phyloP scores from a whole-genome alignment of 2,888 invertebrate genomes.

The Cheilosia scutellata region DNA sequence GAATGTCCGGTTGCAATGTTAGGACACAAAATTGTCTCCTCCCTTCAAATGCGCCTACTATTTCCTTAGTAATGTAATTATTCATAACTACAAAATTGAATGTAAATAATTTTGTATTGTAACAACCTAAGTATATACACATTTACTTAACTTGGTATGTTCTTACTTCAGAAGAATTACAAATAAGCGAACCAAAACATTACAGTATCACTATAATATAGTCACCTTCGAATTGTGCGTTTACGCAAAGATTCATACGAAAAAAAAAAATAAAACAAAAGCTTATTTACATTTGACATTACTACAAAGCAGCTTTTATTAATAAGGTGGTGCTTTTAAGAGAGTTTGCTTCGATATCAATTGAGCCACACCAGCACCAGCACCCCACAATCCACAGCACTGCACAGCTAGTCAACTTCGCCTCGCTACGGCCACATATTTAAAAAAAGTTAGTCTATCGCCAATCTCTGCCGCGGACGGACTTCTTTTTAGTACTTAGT shows the following conservation, averaged over 20 bases:
- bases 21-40: too few relatives aligned
- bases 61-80: too few relatives aligned
- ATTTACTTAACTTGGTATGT: too few relatives aligned
- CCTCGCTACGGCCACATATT: background rate
- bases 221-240: conserved; percentile 2
- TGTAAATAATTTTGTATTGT: too few relatives aligned
- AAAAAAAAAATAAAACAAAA: conserved; percentile 18
- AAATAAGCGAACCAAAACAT: too few relatives aligned
- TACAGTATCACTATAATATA: background rate
- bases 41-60: too few relatives aligned
- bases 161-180: too few relatives aligned
- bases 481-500: background rate
- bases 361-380: too few relatives aligned
- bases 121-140: too few relatives aligned
- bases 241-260: background rate
- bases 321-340: conserved; percentile 51
- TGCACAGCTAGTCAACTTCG: background rate
- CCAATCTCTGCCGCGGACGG: conserved; percentile 48
- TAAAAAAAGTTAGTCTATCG: conserved; percentile 57
- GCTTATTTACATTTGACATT: conserved; percentile 15
- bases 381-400: background rate
- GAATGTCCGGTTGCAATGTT: too few relatives aligned
- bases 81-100: too few relatives aligned
- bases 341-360: conserved; percentile 21
- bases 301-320: conserved; percentile 39